These are phyloP conservation scores for Pseudomyrmex gracilis DNA, from an alignment of 1,140 invertebrate genomes.

Conservation along the genomic window DNA sequence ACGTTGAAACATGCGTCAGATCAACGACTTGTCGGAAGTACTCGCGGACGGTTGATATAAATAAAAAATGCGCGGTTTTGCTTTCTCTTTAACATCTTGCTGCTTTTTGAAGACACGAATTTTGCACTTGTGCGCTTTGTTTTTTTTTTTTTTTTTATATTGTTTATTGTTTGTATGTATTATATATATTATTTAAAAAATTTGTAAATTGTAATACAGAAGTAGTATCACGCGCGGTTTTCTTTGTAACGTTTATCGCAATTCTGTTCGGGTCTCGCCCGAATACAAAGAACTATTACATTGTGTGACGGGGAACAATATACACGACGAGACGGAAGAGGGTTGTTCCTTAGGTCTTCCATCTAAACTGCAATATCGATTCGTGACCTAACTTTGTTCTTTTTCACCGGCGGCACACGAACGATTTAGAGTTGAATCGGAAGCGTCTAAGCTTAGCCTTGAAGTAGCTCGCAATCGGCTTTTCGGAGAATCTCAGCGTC, in stretches of 20 bases:
- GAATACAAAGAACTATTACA: neutral
- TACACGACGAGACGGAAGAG: neutral
- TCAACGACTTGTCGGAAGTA: neutral
- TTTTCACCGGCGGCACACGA: conserved; percentile 6
- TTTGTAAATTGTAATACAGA: too few species aligned
- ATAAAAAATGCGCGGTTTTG: conserved; percentile 1
- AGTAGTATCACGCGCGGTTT: too few species aligned
- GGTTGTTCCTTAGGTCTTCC: conserved; percentile 13
- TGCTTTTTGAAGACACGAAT: neutral
- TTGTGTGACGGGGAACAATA: conserved; percentile 2
- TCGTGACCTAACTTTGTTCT: conserved; percentile 49
- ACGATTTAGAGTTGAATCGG: conserved; percentile 31
- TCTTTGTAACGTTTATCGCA: neutral
- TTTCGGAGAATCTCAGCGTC: neutral
- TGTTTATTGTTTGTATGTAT: too few species aligned
- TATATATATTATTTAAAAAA: too few species aligned
- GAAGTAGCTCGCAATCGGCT: too few species aligned
- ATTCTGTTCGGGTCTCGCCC: neutral
- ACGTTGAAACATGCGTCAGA: neutral
- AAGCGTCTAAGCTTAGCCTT: neutral
- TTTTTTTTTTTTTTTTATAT: neutral
- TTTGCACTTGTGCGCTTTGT: neutral
- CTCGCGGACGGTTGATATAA: neutral
- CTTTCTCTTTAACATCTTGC: neutral
- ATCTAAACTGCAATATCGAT: conserved; percentile 29